Evolutionary conservation across 2,797 vertebrate species (phyloP).

Genomic region (Aplochiton taeniatus): DNA sequence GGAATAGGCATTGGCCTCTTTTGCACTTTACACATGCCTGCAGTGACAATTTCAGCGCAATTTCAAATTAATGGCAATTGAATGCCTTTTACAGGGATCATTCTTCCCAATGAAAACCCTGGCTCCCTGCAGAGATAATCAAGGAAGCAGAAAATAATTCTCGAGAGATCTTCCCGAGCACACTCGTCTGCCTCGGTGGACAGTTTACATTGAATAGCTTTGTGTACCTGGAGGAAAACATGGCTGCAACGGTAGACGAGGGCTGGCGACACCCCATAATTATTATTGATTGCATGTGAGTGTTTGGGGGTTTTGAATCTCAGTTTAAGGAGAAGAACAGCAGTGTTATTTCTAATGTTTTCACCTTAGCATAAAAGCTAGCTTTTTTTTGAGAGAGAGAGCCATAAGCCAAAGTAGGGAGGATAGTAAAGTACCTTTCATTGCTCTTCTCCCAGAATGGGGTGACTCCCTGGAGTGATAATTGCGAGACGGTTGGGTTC

Average conservation of each 20-base stretch:
- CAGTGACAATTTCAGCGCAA: too few relatives aligned
- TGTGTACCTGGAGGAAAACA: slow-evolving; percentile 27
- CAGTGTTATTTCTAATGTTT: slow-evolving; percentile 68
- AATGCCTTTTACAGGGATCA: too few relatives aligned
- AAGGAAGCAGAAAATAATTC: slow-evolving; percentile 20
- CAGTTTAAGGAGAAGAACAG: slow-evolving; percentile 60
- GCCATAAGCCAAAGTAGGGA: slow-evolving; percentile 66
- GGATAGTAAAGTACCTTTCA: slow-evolving; percentile 81
- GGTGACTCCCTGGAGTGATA: slow-evolving; percentile 67
- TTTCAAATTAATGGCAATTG: too few relatives aligned
- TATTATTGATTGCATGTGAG: slow-evolving; percentile 52
- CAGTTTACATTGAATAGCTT: slow-evolving; percentile 27
- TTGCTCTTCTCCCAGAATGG: slow-evolving; percentile 66
- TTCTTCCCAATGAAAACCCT: background rate
- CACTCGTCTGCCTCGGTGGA: slow-evolving; percentile 30
- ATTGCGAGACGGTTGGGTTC: slow-evolving; percentile 68
- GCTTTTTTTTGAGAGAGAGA: slow-evolving; percentile 70
- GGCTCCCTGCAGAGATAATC: background rate
- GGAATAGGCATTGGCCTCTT: too few relatives aligned
- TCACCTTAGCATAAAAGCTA: slow-evolving; percentile 67
- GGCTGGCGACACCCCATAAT: slow-evolving; percentile 28
- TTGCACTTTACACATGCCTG: too few relatives aligned
- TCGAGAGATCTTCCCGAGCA: slow-evolving; percentile 24
- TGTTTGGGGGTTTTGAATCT: slow-evolving; percentile 68
- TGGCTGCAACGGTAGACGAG: background rate